Percentiles rank a stretch among this genome's conserved stretches.
phyloP scores from a whole-genome alignment of 2,797 vertebrate genomes.

The Protonibea diacanthus region DNA sequence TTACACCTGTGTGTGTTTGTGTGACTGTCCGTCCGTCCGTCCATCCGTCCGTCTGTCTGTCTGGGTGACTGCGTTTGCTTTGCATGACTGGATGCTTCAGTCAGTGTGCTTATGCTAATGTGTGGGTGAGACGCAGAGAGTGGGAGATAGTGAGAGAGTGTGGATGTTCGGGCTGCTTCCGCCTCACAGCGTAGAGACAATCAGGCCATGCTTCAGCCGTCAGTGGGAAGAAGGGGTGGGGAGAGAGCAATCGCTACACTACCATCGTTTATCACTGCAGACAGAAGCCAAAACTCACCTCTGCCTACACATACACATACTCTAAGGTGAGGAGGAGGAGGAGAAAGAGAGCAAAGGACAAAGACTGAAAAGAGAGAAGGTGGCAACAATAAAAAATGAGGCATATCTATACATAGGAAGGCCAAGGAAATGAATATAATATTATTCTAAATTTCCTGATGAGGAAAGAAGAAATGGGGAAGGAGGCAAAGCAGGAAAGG shows the following conservation, averaged over 20 bases:
- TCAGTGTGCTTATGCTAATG: slow-evolving; percentile 46
- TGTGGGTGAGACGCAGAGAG: slow-evolving; percentile 27
- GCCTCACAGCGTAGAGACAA: slow-evolving; percentile 59
- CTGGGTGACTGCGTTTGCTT: slow-evolving; percentile 41
- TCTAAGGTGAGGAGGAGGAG: slow-evolving; percentile 12
- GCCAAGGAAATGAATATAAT: slow-evolving; percentile 7
- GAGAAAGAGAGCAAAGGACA: neutral
- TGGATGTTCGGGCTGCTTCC: slow-evolving; percentile 46
- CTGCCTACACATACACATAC: slow-evolving; percentile 38
- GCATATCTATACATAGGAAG: slow-evolving; percentile 8
- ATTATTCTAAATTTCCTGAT: slow-evolving; percentile 2
- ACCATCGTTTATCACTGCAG: slow-evolving; percentile 60
- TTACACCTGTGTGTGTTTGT: slow-evolving; percentile 60
- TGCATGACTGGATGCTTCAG: slow-evolving; percentile 48
- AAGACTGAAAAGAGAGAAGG: neutral
- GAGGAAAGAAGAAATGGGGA: neutral
- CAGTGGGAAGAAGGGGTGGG: slow-evolving; percentile 54
- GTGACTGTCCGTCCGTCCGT: slow-evolving; percentile 9
- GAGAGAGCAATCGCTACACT: slow-evolving; percentile 26
- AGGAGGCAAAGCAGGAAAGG: slow-evolving; percentile 7
- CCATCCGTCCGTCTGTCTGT: slow-evolving; percentile 25
- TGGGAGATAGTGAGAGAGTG: slow-evolving; percentile 10
- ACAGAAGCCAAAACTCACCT: slow-evolving; percentile 53
- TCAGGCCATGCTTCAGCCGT: slow-evolving; percentile 61
- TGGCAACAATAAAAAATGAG: slow-evolving; percentile 7